Evolutionary conservation across 1,140 invertebrate species (phyloP), one percentile per base, ranked within the genome.

Genomic region (Sinonovacula constricta): DNA sequence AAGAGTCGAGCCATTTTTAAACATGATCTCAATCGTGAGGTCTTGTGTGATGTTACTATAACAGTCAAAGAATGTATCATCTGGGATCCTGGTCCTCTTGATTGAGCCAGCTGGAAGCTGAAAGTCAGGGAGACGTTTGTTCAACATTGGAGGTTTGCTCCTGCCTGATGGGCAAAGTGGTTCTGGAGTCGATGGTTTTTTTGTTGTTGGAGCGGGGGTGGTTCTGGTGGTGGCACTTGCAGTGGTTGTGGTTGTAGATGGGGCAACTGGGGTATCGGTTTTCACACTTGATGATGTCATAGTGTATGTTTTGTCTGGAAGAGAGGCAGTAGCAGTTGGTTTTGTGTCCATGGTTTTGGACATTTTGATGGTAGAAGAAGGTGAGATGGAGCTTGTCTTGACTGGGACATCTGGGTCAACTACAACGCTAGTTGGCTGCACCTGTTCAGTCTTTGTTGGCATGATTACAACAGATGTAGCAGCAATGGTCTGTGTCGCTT

Each of bases 61-160:
- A 0, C 94, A 94, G 92, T 98, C 97, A 88, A 95, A 97, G 92
- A 97, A 98, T 0, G 96, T 95, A 85, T 98, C 96, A 93, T 96
- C 85, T 5, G 86, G 93, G 63, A 98, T 95, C 89, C 94, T 94
- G 88, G 89, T 94, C 90, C 91, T 92, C 70, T 95, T 94, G 0
- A 94, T 92, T 91, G 96, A 96, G 36, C 96, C 97, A 79, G 95
- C 95, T 0, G 93, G 94, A n/a, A 95, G 78, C 2, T 57, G 60
- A 12, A 86, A 24, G 12, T 67, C 59, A 22, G 36, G 30, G 33
- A 85, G 79, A 14, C 51, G 36, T 10, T 81, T 79, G 15, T 83
- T 79, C 14, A 83, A 81, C 2, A 78, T 45, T 31, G 82, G 83
- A 26, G 56, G 59, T 51, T 66, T 33, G 53, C 70, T 49, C 57